phyloP scores from a whole-genome alignment of 2,113 vertebrate species.

The Lichenostomus cassidix region DNA sequence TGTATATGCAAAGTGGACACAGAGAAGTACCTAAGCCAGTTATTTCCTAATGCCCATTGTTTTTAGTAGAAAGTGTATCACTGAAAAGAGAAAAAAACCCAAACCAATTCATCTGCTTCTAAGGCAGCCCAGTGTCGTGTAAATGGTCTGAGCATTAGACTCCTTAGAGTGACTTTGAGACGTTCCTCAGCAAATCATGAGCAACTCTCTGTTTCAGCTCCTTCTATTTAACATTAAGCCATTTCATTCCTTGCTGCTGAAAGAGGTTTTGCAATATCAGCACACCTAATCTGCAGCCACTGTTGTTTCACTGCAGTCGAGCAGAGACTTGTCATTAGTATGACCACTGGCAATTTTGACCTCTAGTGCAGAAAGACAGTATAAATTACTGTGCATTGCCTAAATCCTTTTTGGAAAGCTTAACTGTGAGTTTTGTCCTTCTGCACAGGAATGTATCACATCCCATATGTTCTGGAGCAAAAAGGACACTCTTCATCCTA shows the following conservation, averaged over 20 bases:
- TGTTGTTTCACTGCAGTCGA: not conserved
- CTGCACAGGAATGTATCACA: not conserved
- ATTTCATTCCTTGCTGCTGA: not conserved
- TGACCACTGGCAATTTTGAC: constrained; percentile 22
- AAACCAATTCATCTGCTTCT: not conserved
- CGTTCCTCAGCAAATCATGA: not conserved
- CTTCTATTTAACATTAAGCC: not conserved
- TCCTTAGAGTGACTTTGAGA: not conserved
- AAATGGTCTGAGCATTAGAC: not conserved
- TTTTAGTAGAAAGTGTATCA: not conserved
- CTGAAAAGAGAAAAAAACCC: not conserved
- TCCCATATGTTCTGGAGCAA: not conserved
- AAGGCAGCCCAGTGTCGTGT: not conserved
- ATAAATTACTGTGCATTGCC: not conserved
- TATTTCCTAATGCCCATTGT: not conserved
- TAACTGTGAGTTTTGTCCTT: not conserved
- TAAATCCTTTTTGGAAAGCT: not conserved
- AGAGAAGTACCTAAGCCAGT: not conserved
- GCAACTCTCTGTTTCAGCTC: not conserved
- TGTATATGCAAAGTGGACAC: not conserved
- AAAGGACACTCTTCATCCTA: not conserved
- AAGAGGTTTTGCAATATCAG: not conserved
- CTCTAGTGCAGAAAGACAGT: not conserved
- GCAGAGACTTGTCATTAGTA: not conserved
- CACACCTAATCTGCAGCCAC: constrained; percentile 4